Evolutionary conservation across 2,888 invertebrate species (phyloP).

Genomic region (Lasioglossum morio): DNA sequence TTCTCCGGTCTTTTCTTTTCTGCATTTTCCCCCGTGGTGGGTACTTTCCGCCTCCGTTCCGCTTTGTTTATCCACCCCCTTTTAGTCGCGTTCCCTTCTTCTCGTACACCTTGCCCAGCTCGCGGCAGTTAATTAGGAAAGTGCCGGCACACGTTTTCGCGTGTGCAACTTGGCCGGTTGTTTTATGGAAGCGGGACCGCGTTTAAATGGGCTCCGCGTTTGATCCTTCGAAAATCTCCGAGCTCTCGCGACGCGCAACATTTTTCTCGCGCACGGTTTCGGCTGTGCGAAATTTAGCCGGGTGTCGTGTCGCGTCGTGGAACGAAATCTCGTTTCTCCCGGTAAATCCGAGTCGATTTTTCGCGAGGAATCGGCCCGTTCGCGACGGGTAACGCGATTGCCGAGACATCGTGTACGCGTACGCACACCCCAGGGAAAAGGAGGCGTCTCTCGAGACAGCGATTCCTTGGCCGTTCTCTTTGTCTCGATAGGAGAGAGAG

Average conservation of each 20-base stretch:
- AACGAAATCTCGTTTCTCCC: background rate
- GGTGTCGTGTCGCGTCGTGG: background rate
- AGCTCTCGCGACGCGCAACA: background rate
- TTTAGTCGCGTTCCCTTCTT: background rate
- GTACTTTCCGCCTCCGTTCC: background rate
- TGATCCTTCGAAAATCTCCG: background rate
- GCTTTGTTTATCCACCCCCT: background rate
- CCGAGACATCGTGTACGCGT: background rate
- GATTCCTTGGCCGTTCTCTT: slow-evolving; percentile 42
- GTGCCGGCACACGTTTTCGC: slow-evolving; percentile 22
- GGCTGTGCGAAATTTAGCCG: background rate
- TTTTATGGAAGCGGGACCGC: slow-evolving; percentile 18
- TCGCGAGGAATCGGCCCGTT: slow-evolving; percentile 1
- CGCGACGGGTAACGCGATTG: background rate
- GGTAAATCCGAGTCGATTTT: background rate
- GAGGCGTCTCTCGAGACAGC: slow-evolving; percentile 20
- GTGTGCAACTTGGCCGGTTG: slow-evolving; percentile 11
- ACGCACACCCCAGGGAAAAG: slow-evolving; percentile 1
- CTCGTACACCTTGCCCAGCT: background rate
- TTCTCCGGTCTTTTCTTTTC: background rate
- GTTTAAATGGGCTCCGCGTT: slow-evolving; percentile 6
- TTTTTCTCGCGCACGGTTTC: background rate
- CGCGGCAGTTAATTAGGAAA: slow-evolving; percentile 31
- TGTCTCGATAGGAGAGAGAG: slow-evolving; percentile 9
- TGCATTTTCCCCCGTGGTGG: background rate